These are phyloP conservation scores for Serrognathus titanus DNA, from an alignment of 2,888 invertebrate species.

Conservation along the genomic window DNA sequence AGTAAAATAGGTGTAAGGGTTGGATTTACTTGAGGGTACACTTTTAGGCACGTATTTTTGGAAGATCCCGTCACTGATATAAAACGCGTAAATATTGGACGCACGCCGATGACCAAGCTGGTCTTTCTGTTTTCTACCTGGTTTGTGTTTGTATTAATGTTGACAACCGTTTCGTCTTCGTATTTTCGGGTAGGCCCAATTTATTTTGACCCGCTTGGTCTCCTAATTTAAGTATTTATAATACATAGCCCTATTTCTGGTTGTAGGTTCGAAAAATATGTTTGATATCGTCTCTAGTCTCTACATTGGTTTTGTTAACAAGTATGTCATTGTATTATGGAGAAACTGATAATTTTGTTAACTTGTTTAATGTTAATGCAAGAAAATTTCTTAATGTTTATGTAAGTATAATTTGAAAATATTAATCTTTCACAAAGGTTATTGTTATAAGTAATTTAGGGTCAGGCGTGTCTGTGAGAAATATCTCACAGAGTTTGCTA, in stretches of 20 bases:
- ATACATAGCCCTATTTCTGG: background rate
- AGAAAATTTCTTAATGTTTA: slow-evolving; percentile 4
- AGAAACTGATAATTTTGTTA: background rate
- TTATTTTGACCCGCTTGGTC: background rate
- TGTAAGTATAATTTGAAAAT: slow-evolving; percentile 7
- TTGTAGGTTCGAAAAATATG: slow-evolving; percentile 8
- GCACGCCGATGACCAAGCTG: background rate
- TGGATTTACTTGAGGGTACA: background rate
- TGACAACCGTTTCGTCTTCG: background rate
- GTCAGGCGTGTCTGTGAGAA: too few relatives aligned
- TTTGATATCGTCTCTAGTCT: background rate
- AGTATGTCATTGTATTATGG: slow-evolving; percentile 2
- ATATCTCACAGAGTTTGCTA: too few relatives aligned
- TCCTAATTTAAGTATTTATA: background rate
- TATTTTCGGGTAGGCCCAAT: background rate
- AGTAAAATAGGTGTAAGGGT: too few relatives aligned
- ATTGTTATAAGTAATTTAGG: background rate
- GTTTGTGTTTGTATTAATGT: background rate
- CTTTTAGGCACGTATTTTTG: slow-evolving; percentile 4
- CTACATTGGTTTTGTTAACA: slow-evolving; percentile 4
- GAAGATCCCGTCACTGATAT: slow-evolving; percentile 5
- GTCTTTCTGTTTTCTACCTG: slow-evolving; percentile 5
- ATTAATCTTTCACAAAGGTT: background rate
- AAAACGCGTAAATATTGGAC: background rate
- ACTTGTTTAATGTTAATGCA: slow-evolving; percentile 4